Conservation (phyloP, 2,888 invertebrate genomes). For the Andrena trimmerana region DNA sequence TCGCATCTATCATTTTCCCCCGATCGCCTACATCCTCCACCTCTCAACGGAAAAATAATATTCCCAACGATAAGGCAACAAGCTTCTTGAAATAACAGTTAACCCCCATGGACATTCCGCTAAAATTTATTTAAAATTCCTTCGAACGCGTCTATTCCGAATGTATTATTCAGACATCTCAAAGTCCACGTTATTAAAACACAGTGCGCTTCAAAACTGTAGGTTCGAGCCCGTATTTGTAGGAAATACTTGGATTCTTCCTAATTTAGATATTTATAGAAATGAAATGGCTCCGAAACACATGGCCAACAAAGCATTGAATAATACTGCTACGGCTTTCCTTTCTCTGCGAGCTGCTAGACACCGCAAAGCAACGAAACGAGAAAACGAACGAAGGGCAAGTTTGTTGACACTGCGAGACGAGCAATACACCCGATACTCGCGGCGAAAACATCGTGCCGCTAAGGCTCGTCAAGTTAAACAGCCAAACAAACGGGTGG, state of each 20-base stretch:
- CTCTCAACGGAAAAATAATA: constrained; percentile 37
- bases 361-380: neutral
- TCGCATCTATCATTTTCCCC: constrained; percentile 38
- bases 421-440: constrained; percentile 40
- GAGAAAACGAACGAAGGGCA: constrained; percentile 21
- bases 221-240: too few species aligned
- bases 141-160: too few species aligned
- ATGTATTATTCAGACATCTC: too few species aligned
- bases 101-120: neutral
- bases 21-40: too few species aligned
- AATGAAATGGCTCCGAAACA: neutral
- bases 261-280: too few species aligned
- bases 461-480: constrained; percentile 42
- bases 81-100: constrained; percentile 9
- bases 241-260: too few species aligned
- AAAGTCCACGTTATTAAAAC: too few species aligned
- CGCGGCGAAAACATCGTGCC: constrained; percentile 41
- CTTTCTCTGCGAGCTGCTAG: neutral
- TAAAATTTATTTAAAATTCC: constrained; percentile 19
- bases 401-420: constrained; percentile 66
- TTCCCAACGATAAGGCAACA: constrained; percentile 32
- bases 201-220: too few species aligned
- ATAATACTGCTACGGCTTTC: neutral
- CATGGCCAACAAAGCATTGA: neutral
- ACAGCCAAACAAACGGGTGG: constrained; percentile 61